Evolutionary conservation across 37 sponge, comb jelly and placozoan genomes (phyloP).

Genomic region (Dysidea cf. avara): DNA sequence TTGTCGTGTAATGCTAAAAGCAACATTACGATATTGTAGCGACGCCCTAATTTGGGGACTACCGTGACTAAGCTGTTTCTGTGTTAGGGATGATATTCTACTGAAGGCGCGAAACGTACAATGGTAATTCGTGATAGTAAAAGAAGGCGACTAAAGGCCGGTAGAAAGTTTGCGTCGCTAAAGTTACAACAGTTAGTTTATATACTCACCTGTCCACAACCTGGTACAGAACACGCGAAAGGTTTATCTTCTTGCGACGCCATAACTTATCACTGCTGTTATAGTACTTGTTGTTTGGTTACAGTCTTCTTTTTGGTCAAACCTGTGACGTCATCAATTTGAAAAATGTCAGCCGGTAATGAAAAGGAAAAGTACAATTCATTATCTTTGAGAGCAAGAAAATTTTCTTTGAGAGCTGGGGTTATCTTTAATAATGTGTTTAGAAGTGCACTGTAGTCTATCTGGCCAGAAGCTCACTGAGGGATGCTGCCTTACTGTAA

Average conservation of each 20-base stretch:
- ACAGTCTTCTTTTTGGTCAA: background rate
- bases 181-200: no score
- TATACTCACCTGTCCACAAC: slow-evolving; percentile 87
- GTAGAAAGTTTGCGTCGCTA: background rate
- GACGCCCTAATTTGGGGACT: background rate
- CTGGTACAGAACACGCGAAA: slow-evolving; percentile 55
- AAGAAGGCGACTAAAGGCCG: background rate
- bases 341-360: no score
- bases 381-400: no score
- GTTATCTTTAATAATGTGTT: no score
- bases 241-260: slow-evolving; percentile 70
- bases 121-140: background rate
- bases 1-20: background rate
- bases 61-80: background rate
- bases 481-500: no score
- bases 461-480: no score
- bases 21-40: background rate
- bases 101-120: background rate
- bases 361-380: no score
- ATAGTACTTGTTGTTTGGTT: no score
- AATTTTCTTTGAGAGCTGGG: no score
- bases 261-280: no score
- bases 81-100: background rate
- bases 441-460: no score
- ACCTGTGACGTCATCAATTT: no score